Evolutionary conservation across 2,113 vertebrate species (phyloP).

Genomic region (Clinocottus analis): DNA sequence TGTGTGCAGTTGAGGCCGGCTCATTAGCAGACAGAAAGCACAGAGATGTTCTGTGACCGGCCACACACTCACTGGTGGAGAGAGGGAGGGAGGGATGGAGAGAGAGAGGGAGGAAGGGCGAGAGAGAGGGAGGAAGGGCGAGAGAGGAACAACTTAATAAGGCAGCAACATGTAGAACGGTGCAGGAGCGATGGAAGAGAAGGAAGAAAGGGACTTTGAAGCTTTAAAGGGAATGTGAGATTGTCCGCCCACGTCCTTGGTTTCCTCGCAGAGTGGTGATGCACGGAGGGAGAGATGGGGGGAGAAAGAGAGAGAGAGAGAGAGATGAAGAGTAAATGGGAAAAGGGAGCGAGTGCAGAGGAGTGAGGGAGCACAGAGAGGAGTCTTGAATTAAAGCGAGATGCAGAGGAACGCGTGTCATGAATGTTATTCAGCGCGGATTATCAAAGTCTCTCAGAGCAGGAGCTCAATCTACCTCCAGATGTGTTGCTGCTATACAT

Average conservation of each 20-base stretch:
- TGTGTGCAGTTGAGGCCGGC: constrained; percentile 20
- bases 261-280: constrained; percentile 41
- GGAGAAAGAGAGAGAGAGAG: constrained; percentile 22
- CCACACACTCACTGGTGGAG: constrained; percentile 35
- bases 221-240: constrained; percentile 78
- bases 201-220: constrained; percentile 74
- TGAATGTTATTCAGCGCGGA: constrained; percentile 55
- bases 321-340: constrained; percentile 26
- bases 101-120: neutral
- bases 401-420: constrained; percentile 39
- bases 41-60: constrained; percentile 65
- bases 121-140: neutral
- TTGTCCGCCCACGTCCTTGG: constrained; percentile 71
- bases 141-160: constrained; percentile 72
- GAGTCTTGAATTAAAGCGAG: constrained; percentile 45
- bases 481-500: constrained; percentile 15
- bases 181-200: constrained; percentile 56
- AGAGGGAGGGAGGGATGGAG: neutral
- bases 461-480: constrained; percentile 33
- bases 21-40: constrained; percentile 68
- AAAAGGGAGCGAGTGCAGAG: constrained; percentile 24
- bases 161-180: constrained; percentile 70
- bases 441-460: constrained; percentile 53
- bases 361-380: constrained; percentile 46
- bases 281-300: constrained; percentile 24